Conservation (phyloP, 2,888 invertebrate genomes). For the Pharmacophagus antenor region DNA sequence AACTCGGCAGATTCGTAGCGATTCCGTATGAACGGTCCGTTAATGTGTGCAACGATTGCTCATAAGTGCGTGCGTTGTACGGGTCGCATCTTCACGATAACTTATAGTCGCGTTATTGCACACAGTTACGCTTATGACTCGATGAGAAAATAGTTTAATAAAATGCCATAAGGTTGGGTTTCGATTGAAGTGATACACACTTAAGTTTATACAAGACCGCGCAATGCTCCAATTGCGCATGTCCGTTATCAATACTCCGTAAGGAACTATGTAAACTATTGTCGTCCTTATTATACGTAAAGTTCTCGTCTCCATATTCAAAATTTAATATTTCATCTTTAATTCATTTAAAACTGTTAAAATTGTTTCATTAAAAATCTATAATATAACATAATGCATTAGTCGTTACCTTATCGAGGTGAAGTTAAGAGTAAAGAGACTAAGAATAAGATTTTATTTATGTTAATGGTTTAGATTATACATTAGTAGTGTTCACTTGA, state of each 20-base stretch:
- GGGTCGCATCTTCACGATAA: conserved; percentile 53
- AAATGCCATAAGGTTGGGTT: conserved; percentile 46
- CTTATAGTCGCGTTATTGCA: conserved; percentile 59
- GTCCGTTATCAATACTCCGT: conserved; percentile 63
- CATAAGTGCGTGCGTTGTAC: conserved; percentile 36
- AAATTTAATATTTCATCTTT: conserved; percentile 33
- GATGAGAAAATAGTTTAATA: conserved; percentile 47
- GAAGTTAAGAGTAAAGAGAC: too few species aligned
- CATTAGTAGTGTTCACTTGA: neutral
- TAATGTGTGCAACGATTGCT: conserved; percentile 42
- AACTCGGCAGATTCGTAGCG: conserved; percentile 50
- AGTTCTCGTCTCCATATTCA: conserved; percentile 44
- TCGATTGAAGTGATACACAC: conserved; percentile 39
- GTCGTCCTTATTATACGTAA: conserved; percentile 68
- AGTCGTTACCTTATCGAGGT: too few species aligned
- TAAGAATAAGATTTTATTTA: too few species aligned
- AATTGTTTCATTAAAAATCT: too few species aligned
- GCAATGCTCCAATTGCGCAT: conserved; percentile 63
- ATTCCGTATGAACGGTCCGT: conserved; percentile 46
- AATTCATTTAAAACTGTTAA: too few species aligned
- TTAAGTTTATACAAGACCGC: conserved; percentile 54
- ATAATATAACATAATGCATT: too few species aligned
- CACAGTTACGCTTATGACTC: conserved; percentile 45
- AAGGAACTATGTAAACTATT: conserved; percentile 68
- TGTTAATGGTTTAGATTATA: too few species aligned